A percentile compares a stretch with the other conserved stretches of the same genome.
These are phyloP conservation scores for Erythrolamprus reginae DNA, from an alignment of 2,113 vertebrate species.

Conservation along the genomic window DNA sequence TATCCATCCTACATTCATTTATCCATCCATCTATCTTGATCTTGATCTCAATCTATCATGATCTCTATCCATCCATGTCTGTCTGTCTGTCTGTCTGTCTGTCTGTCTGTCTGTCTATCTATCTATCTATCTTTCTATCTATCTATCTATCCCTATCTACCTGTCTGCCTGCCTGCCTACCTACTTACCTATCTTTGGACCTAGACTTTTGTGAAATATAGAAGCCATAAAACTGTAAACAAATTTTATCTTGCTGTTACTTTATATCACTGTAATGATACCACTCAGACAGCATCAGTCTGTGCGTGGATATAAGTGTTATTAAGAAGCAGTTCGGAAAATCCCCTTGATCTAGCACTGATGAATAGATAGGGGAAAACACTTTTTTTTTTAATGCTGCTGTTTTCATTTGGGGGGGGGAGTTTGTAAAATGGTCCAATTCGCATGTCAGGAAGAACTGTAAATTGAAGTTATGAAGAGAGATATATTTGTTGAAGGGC, in stretches of 20 bases:
- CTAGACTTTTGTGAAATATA: constrained; percentile 25
- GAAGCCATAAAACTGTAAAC: constrained; percentile 21
- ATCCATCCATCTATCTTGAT: too few species aligned
- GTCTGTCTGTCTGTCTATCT: too few species aligned
- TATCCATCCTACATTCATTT: too few species aligned
- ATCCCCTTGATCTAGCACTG: constrained; percentile 38
- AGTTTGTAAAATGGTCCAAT: constrained; percentile 13
- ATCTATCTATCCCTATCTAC: not conserved
- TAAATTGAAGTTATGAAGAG: not conserved
- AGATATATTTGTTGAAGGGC: not conserved
- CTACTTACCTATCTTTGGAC: not conserved
- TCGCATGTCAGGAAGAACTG: not conserved
- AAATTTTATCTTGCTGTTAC: constrained; percentile 31
- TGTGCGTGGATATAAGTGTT: constrained; percentile 15
- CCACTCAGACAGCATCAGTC: constrained; percentile 34
- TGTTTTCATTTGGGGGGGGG: not conserved
- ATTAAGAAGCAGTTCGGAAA: constrained; percentile 19
- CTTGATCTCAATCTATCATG: too few species aligned
- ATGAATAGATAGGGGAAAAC: constrained; percentile 21
- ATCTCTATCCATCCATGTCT: too few species aligned
- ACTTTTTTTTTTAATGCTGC: not conserved
- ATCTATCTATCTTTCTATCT: too few species aligned
- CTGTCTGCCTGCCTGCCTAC: too few species aligned
- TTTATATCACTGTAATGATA: constrained; percentile 32
- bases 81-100: too few species aligned